phyloP scores from a whole-genome alignment of 1,140 invertebrate genomes.

The Stegodyphus mimosarum region DNA sequence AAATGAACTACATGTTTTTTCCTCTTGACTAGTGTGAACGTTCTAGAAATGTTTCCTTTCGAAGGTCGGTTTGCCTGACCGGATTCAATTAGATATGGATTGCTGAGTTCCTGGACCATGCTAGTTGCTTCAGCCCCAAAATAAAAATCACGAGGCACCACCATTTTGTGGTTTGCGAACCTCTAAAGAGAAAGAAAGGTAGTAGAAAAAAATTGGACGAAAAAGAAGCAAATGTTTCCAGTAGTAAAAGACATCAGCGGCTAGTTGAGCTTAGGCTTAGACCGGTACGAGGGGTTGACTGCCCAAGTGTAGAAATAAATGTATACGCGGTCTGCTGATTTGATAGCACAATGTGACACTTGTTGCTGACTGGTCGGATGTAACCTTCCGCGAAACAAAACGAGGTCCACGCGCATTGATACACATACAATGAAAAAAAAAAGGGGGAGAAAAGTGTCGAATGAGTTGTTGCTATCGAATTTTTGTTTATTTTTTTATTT shows the following conservation, averaged over 20 bases:
- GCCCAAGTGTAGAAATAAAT: constrained; percentile 46
- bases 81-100: constrained; percentile 48
- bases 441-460: neutral
- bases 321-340: constrained; percentile 48
- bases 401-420: constrained; percentile 7
- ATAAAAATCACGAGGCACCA: neutral
- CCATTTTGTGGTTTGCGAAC: neutral
- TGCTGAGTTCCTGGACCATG: constrained; percentile 21
- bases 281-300: constrained; percentile 26
- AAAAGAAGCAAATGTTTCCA: neutral
- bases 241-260: neutral
- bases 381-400: constrained; percentile 39
- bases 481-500: constrained; percentile 31
- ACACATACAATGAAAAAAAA: neutral
- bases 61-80: neutral
- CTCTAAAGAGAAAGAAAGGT: neutral
- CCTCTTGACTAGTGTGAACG: too few species aligned
- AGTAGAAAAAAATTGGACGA: neutral
- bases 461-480: constrained; percentile 32
- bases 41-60: neutral
- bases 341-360: constrained; percentile 57
- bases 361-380: constrained; percentile 44
- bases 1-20: too few species aligned
- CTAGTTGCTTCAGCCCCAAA: neutral
- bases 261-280: neutral